These are phyloP conservation scores for Herpailurus yagouaroundi DNA, from an alignment of 2,113 vertebrate species.

Conservation along the genomic window DNA sequence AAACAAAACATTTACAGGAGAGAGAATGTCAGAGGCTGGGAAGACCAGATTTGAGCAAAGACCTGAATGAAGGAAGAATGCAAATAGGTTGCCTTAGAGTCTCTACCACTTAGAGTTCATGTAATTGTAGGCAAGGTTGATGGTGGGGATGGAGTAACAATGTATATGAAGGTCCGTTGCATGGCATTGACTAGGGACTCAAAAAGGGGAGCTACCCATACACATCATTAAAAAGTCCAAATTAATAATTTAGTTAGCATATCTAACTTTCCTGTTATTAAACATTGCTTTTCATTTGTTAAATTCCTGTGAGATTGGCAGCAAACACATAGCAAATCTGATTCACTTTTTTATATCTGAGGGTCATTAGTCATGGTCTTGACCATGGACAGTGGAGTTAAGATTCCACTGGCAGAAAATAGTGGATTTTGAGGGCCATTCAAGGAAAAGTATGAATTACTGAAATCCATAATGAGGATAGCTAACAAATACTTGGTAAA, in stretches of 20 bases:
- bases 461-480: background rate
- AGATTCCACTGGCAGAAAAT: background rate
- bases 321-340: background rate
- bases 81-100: background rate
- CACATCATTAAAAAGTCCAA: background rate
- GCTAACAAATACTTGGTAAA: background rate
- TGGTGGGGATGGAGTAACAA: background rate
- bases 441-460: background rate
- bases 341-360: background rate
- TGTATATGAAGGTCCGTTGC: background rate
- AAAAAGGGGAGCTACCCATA: background rate
- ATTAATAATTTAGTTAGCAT: constrained; percentile 5
- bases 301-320: constrained; percentile 1
- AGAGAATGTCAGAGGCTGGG: background rate
- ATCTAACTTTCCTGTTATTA: constrained; percentile 15
- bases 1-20: background rate
- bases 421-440: background rate
- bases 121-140: background rate
- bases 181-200: background rate
- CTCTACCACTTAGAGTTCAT: background rate
- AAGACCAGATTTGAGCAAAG: background rate
- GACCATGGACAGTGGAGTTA: background rate
- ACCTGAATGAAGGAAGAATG: background rate
- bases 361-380: background rate
- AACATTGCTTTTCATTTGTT: constrained; percentile 23